A percentile compares a stretch with the other conserved stretches of the same genome.
Conservation (phyloP, 2,113 vertebrate genomes). For the Mixornis gularis region DNA sequence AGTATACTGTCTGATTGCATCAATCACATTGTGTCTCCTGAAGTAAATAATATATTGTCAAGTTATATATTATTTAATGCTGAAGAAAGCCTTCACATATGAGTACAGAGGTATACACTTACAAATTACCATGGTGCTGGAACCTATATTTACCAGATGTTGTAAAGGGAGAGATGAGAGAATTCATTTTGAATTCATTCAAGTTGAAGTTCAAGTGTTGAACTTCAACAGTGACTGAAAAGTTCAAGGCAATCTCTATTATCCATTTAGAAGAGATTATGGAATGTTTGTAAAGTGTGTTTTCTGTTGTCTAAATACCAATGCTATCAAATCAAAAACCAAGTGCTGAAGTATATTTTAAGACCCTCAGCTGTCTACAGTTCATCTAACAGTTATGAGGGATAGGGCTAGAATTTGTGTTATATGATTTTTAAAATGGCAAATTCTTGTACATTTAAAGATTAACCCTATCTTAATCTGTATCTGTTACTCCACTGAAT, state of each 20-base stretch:
- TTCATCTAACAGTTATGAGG: background rate
- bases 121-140: background rate
- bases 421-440: background rate
- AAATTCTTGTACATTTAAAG: background rate
- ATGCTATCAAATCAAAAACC: background rate
- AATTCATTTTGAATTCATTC: background rate
- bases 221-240: background rate
- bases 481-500: background rate
- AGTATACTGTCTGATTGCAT: background rate
- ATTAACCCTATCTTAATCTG: background rate
- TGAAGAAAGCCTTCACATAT: background rate
- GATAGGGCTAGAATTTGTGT: background rate
- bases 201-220: background rate
- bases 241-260: background rate
- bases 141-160: background rate
- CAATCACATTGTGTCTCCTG: background rate
- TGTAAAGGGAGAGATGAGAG: background rate
- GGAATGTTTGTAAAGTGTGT: background rate
- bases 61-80: conserved; percentile 29
- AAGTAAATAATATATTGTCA: conserved; percentile 28
- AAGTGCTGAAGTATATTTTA: background rate
- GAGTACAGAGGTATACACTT: background rate
- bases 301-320: background rate
- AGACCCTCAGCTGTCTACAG: background rate
- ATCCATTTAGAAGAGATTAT: background rate